Evolutionary conservation across 2,113 vertebrate species (phyloP).

Genomic region (Paraplagusia blochii): DNA sequence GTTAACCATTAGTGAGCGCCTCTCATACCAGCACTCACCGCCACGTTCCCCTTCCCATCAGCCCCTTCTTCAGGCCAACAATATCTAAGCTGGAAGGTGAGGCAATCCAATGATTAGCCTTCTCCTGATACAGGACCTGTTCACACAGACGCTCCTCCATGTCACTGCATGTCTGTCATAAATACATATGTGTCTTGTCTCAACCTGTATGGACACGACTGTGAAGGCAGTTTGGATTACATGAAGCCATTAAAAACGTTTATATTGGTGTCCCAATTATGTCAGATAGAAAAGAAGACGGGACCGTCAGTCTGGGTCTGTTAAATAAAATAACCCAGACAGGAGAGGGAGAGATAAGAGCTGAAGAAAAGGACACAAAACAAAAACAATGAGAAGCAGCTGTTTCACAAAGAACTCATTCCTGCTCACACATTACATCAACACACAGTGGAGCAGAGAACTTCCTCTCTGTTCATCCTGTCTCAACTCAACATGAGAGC

Average conservation of each 20-base stretch:
- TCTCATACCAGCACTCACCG: slow-evolving; percentile 1
- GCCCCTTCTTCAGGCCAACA: slow-evolving; percentile 7
- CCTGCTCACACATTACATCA: slow-evolving; percentile 3
- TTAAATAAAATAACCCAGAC: neutral
- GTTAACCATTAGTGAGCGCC: slow-evolving; percentile 42
- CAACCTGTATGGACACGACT: slow-evolving; percentile 37
- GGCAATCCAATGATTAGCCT: slow-evolving; percentile 29
- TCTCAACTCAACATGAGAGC: no score
- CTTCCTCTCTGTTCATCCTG: slow-evolving; percentile 40
- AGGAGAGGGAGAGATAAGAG: neutral
- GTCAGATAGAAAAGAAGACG: slow-evolving; percentile 1
- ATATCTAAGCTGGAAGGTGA: slow-evolving; percentile 15
- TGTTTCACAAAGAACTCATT: slow-evolving; percentile 36
- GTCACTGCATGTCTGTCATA: slow-evolving; percentile 57
- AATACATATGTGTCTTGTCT: slow-evolving; percentile 44
- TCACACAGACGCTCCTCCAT: slow-evolving; percentile 5
- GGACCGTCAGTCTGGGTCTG: no score
- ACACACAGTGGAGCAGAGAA: slow-evolving; percentile 37
- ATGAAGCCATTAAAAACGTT: slow-evolving; percentile 3
- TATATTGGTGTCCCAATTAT: neutral
- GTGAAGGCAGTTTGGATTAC: slow-evolving; percentile 6
- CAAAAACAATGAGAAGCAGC: slow-evolving; percentile 21
- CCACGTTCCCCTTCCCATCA: no score
- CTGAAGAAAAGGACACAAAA: neutral
- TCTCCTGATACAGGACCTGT: slow-evolving; percentile 24